Evolutionary conservation across 2,888 invertebrate genomes (phyloP), one percentile per base, ranked within the genome.

Genomic region (Micoletzkya japonica): DNA sequence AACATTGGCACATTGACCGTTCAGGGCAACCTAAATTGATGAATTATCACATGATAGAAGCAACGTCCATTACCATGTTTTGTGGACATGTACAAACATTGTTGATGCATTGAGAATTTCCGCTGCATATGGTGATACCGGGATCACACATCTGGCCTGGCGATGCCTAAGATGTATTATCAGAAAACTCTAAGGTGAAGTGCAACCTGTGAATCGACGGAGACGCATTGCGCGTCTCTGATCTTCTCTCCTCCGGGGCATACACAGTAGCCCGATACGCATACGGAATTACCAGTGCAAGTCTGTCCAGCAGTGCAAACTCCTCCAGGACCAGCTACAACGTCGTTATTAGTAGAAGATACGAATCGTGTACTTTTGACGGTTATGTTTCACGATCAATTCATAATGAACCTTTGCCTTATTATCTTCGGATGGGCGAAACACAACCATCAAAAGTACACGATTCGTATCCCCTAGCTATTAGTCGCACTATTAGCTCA

Each of bases 221-320:
- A 39, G 14, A 68, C 72, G 60, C 80, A 82, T 72, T 78, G 70
- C 17, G 74, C 72, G 49, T 82, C 79, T 39, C 72, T 70, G 57
- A 84, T 79, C 26, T 73, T 76, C 58, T 82, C 84, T 30, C 84
- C 84, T 30, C 81, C 81, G 10, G 84, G 83, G 72, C 85, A 85
- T 10, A 80, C 77, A 64, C 85, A 85, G 57, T 79, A 77, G 7
- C 80, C 83, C 61, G 81, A 78, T 7, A 80, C 82, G 61, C 85
- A 85, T 10, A 83, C 76, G 7, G 83, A 83, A 61, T 84, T 85
- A n/a, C 84, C 84, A 0, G 77, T 71, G 56, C 81, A 83, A 0
- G 77, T 71, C n/a, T 71, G 71, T 17, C 74, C 74, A 32, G 75
- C 72, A 63, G 74, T 70, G 56, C 79, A 80, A 6, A 74, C 66